Evolutionary conservation across 92 coral and sea anemone species (phyloP).

Genomic region (Parazoanthus atlanticus): DNA sequence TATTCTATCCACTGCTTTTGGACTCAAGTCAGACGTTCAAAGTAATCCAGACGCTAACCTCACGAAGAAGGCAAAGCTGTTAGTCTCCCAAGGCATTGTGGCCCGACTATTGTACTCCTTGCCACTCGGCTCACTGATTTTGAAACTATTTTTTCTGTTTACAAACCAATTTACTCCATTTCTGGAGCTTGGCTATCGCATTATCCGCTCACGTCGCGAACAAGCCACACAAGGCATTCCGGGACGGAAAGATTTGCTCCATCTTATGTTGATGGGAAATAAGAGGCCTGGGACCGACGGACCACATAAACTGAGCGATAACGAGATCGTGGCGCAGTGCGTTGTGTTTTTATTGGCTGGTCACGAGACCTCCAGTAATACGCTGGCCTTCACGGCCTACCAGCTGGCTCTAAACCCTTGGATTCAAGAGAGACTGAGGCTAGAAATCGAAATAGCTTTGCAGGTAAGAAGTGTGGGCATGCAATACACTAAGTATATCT

Average conservation of each 20-base stretch:
- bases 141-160: not conserved
- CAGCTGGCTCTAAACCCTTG: conserved; percentile 26
- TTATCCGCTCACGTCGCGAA: conserved; percentile 13
- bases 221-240: not conserved
- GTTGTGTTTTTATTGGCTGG: conserved; percentile 16
- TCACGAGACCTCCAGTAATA: conserved; percentile 35
- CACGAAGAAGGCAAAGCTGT: not conserved
- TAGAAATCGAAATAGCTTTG: conserved; percentile 25
- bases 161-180: not conserved
- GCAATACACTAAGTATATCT: not conserved
- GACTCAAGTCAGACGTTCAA: conserved; percentile 13
- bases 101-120: not conserved
- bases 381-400: conserved; percentile 25
- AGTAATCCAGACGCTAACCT: conserved; percentile 10
- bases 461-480: not conserved
- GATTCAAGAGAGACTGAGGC: conserved; percentile 31
- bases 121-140: conserved; percentile 2
- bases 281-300: conserved; percentile 13
- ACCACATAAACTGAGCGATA: not conserved
- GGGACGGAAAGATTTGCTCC: not conserved
- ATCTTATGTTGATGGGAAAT: conserved; percentile 1
- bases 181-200: not conserved
- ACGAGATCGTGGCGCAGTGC: conserved; percentile 26
- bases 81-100: not conserved
- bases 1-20: conserved; percentile 10